Evolutionary conservation across 2,888 invertebrate genomes (phyloP), one percentile per base, ranked within the genome.

Genomic region (Ectropis crepuscularia): DNA sequence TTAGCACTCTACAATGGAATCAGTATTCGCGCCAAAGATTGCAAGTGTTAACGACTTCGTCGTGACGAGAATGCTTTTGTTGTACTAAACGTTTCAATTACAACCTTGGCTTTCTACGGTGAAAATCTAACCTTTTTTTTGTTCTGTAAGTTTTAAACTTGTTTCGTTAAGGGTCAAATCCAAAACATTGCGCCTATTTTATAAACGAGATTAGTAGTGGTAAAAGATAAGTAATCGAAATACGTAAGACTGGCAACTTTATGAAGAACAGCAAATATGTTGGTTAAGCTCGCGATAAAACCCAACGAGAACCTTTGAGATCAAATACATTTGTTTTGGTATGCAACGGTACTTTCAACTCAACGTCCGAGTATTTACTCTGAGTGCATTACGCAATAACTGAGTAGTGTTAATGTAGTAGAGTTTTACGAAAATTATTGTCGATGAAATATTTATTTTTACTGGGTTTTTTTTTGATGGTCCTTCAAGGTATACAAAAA

Each of bases 1-100:
- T 70, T 73, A 75, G 67, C 71, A 70, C 60, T 57, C 65, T 53
- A 78, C 67, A 73, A 74, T 65, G 63, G 59, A 63, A 67, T 64
- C 63, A 58, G 65, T 63, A 67, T 65, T 71, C 65, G 62, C 53
- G 61, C 68, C 55, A 54, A 68, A 69, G 65, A 63, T 65, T 65
- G 57, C 47, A 50, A 60, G 63, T 63, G 67, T 54, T 67, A 67
- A 69, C 60, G 43, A 68, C 64, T 66, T 51, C 59, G 45, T 57
- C 58, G 53, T 48, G 57, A 63, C 60, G 41, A 41, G 48, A 57
- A 51, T 59, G 57, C 37, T 67, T 59, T 68, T 68, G 67, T 69
- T 65, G 55, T 46, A 36, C 37, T 46, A 60, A 61, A 57, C 50
- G 48, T 55, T 59, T 59, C 45, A 58, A 67, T 63, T 63, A 42